These are phyloP conservation scores for Drosophila watanabei DNA, from an alignment of 1,140 invertebrate genomes.

Conservation along the genomic window DNA sequence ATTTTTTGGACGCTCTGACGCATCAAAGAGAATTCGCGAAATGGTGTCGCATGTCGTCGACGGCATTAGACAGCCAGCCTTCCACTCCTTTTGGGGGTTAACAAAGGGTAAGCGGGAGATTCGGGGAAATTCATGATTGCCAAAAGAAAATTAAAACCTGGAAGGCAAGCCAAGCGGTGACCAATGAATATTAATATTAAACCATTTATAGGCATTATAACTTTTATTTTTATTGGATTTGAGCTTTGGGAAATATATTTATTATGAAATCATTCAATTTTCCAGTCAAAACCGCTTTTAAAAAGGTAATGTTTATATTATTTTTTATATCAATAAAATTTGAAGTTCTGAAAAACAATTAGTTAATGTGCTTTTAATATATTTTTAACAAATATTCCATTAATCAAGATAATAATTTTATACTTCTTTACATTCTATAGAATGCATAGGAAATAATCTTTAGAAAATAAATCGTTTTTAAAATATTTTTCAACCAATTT, in stretches of 20 bases:
- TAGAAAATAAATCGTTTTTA: neutral
- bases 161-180: neutral
- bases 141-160: slow-evolving; percentile 1
- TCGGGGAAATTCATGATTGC: slow-evolving; percentile 1
- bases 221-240: neutral
- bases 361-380: too few relatives aligned
- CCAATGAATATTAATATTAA: slow-evolving; percentile 3
- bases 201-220: neutral
- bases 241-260: neutral
- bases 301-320: too few relatives aligned
- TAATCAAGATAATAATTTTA: neutral
- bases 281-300: too few relatives aligned
- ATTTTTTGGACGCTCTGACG: slow-evolving; percentile 35
- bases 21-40: slow-evolving; percentile 52
- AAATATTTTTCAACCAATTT: neutral
- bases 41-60: slow-evolving; percentile 43
- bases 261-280: too few relatives aligned
- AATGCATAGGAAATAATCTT: too few relatives aligned
- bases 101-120: neutral
- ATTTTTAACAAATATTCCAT: neutral
- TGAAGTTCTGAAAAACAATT: too few relatives aligned
- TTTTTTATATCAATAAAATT: neutral
- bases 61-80: slow-evolving; percentile 1
- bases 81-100: neutral
- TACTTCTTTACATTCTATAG: too few relatives aligned